phyloP scores from a whole-genome alignment of 2,888 invertebrate genomes.

The Nomada flava region DNA sequence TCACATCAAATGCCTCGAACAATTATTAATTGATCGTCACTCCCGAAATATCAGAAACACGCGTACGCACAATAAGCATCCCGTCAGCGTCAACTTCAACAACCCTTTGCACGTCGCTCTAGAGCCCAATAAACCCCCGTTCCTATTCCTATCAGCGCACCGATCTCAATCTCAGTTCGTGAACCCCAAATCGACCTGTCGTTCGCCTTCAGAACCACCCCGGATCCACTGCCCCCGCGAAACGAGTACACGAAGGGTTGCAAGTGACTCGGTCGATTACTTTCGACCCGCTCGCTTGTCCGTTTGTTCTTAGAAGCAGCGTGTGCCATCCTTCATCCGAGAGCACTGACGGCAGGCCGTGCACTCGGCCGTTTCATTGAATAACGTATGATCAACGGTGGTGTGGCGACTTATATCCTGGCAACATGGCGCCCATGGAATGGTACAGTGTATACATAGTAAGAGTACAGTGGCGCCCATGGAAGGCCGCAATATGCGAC shows the following conservation, averaged over 20 bases:
- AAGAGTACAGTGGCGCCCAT: conserved; percentile 20
- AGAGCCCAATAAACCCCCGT: background rate
- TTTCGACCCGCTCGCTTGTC: conserved; percentile 13
- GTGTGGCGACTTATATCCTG: conserved; percentile 33
- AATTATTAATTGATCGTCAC: no score
- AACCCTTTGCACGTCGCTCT: background rate
- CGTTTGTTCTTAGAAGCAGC: conserved; percentile 8
- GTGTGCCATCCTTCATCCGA: conserved; percentile 1
- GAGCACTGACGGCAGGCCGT: background rate
- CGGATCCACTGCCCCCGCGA: conserved; percentile 1
- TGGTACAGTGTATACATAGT: no score
- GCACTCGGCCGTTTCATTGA: background rate
- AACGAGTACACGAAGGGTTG: conserved; percentile 26
- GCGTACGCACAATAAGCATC: background rate
- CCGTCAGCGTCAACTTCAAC: conserved; percentile 16
- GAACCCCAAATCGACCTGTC: conserved; percentile 48
- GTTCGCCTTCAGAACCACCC: conserved; percentile 34
- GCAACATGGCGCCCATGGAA: conserved; percentile 7
- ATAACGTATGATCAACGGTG: conserved; percentile 31
- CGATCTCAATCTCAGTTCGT: conserved; percentile 43
- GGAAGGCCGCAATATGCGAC: conserved; percentile 49
- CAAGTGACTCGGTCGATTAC: conserved; percentile 40
- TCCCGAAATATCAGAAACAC: background rate
- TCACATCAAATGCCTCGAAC: no score
- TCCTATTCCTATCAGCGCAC: background rate